Base-by-base conservation (phyloP, 2,888 invertebrate genomes). In the Chelonus formosanus region DNA sequence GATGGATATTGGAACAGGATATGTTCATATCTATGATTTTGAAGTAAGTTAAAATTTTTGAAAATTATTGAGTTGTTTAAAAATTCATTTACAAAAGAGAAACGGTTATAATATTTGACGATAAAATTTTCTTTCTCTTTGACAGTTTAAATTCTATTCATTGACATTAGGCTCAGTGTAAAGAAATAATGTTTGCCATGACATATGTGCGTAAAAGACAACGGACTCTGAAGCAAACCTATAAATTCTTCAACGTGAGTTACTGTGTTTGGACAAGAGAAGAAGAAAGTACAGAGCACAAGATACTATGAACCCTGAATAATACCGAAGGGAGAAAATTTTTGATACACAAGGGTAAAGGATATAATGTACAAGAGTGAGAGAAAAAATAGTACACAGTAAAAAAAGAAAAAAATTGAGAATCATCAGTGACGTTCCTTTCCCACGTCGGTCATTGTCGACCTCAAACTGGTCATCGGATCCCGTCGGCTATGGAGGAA, bases 381-480 rank as follows among this genome's bases (percentile, higher is more conserved):
- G n/a, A 5, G 3, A 35, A n/a, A 35, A 8, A 53, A 35, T 53
- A 34, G n/a, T 35, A n/a, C 34, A n/a, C 4, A n/a, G 6, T 35
- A 7, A 5, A 35, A 3, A 3, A 8, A 36, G 45, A 45, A 3
- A 32, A 20, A 4, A 8, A 63, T 63, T 65, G 64, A 70, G 67
- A 62, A 67, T 70, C 20, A 20, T 20, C 71, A 69, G 67, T 76
- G 76, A 75, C 77, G 83, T 80, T 80, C 78, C 81, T 82, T 83
- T 83, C 83, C 83, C 83, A 83, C 83, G 83, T 83, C 80, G 81
- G 76, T 80, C 80, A 78, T 75, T 80, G 78, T 69, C 78, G 79
- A 82, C 83, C 81, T 83, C 82, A 82, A 80, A 78, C 81, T 79
- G 80, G 83, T 81, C 81, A 83, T 83, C 78, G 81, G 83, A 83